Conservation (phyloP, 2,113 vertebrate species). For the Myxocyprinus asiaticus region DNA sequence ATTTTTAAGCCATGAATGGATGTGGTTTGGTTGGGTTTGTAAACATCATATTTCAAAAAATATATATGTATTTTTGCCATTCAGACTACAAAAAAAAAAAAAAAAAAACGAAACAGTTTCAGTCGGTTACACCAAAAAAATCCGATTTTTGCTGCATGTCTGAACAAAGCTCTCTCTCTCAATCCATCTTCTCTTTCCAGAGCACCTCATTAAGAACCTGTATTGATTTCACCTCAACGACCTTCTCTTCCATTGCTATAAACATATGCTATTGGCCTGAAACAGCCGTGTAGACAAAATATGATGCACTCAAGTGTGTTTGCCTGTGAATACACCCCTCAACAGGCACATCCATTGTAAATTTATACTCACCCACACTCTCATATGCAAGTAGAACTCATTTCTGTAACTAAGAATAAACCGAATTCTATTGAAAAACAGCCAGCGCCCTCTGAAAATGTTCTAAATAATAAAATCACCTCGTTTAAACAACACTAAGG, state of each 20-base stretch:
- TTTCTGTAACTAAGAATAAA: constrained; percentile 1
- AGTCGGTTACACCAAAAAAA: too few species aligned
- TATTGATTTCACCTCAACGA: constrained; percentile 69
- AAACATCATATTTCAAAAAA: too few species aligned
- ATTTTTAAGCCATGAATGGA: too few species aligned
- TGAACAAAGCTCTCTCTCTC: not conserved
- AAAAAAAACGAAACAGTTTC: too few species aligned
- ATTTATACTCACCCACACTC: not conserved
- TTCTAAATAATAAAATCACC: constrained; percentile 21
- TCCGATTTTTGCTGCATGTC: too few species aligned
- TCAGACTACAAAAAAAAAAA: too few species aligned
- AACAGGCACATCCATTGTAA: not conserved
- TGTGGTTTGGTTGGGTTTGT: too few species aligned
- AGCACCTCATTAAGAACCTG: constrained; percentile 68
- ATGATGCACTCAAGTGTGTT: constrained; percentile 36
- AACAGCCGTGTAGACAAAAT: constrained; percentile 61
- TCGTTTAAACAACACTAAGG: not conserved
- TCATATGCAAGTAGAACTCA: not conserved
- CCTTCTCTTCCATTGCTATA: constrained; percentile 54
- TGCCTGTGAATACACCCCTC: not conserved
- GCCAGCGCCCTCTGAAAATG: not conserved
- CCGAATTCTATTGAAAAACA: not conserved
- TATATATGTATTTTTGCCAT: too few species aligned
- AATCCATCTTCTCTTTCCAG: constrained; percentile 50
- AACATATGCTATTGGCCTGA: constrained; percentile 59